Evolutionary conservation across 2,797 vertebrate species (phyloP).

Genomic region (Acridotheres tristis): DNA sequence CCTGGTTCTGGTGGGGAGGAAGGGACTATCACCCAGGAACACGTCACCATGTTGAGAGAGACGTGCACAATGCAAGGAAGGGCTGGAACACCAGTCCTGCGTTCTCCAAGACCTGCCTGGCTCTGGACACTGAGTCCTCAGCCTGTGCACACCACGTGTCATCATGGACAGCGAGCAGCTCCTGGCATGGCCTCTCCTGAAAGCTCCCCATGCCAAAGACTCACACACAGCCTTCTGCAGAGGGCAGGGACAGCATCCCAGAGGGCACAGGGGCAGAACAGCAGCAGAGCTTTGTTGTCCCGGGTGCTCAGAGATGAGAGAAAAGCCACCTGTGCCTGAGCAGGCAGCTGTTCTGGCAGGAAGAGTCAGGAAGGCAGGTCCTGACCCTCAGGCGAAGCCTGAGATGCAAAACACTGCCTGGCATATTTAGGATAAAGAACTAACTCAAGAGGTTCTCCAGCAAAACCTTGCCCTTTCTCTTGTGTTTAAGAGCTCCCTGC

Average conservation of each 20-base stretch:
- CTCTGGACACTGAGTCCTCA: background rate
- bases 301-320: background rate
- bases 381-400: background rate
- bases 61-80: background rate
- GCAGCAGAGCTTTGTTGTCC: background rate
- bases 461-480: background rate
- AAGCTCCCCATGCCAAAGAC: background rate
- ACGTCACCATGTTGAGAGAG: background rate
- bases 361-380: background rate
- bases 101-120: background rate
- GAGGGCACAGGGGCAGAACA: background rate
- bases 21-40: background rate
- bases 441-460: background rate
- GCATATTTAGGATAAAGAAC: background rate
- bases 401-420: background rate
- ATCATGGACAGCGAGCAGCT: background rate
- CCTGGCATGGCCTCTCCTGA: background rate
- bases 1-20: background rate
- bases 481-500: background rate
- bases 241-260: background rate
- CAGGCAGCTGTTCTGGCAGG: background rate
- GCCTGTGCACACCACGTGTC: accelerated
- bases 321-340: background rate
- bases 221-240: background rate
- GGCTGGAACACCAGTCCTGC: background rate